Base-by-base conservation (phyloP, 1,140 invertebrate genomes). In the Temnothorax curvispinosus region DNA sequence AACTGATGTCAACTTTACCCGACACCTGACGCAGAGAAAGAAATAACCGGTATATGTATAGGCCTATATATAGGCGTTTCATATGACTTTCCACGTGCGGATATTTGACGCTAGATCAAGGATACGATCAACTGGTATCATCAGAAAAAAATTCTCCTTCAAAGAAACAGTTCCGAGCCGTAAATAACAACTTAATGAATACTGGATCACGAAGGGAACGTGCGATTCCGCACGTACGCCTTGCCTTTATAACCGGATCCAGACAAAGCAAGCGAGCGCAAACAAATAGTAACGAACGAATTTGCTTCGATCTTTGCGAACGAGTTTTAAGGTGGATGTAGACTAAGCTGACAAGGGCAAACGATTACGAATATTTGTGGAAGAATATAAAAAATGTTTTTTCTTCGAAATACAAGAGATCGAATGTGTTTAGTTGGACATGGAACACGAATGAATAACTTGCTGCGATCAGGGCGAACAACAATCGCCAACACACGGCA, bases 181-280 rank as follows among this genome's bases (percentile, higher is more conserved):
- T 77, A 77, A 77, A 64, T 9, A 54, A 27, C 32, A 1, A 58
- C 1, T 75, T 75, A 41, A 75, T 3, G n/a, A 62, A 27, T 15
- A 41, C 13, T 2, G 38, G 75, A 11, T 47, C 56, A 15, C 38
- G 8, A 4, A n/a, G 15, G 21, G 2, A 8, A 11, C 56, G 75
- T 77, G 75, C 75, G 21, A 8, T 64, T 47, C 32, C 11, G 56
- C 75, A 77, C 75, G 75, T 77, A 77, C 41, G 21, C 38, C 41
- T 44, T 15, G 21, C 38, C 41, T 44, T 15, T 35, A 9, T 3
- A 21, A 13, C 35, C 35, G 54, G 11, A 65, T 69, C 11, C 4
- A 11, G 35, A 60, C 38, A 41, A 75, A 58, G 13, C 18, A 11
- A 44, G 7, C 4, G 13, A 35, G 35, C 15, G 4, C 9, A 9